phyloP scores from a whole-genome alignment of 2,797 vertebrate genomes.

The Miichthys miiuy region DNA sequence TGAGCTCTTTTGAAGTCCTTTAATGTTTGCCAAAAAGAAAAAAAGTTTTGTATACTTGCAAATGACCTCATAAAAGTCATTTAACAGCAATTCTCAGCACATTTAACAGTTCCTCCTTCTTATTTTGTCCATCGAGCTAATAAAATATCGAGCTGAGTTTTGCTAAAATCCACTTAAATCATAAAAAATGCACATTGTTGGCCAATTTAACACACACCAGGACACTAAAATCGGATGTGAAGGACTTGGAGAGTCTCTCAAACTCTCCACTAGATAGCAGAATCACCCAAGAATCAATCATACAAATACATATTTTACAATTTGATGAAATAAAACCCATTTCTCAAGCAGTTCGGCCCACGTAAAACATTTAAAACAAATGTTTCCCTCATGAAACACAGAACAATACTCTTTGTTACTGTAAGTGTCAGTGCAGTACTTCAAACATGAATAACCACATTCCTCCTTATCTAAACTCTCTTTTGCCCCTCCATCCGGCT shows the following conservation, averaged over 20 bases:
- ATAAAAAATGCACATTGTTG: conserved; percentile 2
- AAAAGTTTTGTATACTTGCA: conserved; percentile 11
- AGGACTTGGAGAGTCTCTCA: background rate
- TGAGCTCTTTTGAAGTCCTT: conserved; percentile 14
- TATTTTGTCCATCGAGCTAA: conserved; percentile 7
- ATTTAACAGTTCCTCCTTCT: conserved; percentile 3
- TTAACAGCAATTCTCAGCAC: conserved; percentile 7
- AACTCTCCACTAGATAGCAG: background rate
- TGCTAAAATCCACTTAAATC: background rate
- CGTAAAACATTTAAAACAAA: background rate
- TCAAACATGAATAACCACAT: conserved; percentile 6
- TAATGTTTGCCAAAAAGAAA: conserved; percentile 19
- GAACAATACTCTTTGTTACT: background rate
- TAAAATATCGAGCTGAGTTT: conserved; percentile 10
- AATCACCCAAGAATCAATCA: conserved; percentile 1
- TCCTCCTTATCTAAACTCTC: conserved; percentile 23
- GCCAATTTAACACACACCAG: background rate
- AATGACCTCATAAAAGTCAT: conserved; percentile 24
- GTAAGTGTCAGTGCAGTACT: background rate
- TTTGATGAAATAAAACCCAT: background rate
- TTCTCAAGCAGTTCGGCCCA: background rate
- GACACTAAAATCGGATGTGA: conserved; percentile 1
- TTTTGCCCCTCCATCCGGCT: conserved; percentile 38
- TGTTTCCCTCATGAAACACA: background rate
- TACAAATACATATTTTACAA: background rate